Percentiles rank a stretch among this genome's conserved stretches.
phyloP scores from a whole-genome alignment of 1,140 invertebrate genomes.

The Zaprionus tsacasi region DNA sequence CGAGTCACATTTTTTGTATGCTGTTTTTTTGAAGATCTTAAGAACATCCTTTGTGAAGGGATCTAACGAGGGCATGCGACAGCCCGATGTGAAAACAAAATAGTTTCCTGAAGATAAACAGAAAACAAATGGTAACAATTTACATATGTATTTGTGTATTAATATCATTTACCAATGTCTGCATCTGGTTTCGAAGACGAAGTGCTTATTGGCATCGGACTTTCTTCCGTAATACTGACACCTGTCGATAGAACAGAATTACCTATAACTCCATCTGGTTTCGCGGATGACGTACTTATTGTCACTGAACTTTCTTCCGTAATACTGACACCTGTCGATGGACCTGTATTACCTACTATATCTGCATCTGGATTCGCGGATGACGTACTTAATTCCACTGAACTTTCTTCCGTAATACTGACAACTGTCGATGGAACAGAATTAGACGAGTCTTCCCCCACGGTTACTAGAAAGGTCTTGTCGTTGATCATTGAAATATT shows the following conservation, averaged over 20 bases:
- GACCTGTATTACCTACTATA: neutral
- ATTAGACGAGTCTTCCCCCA: neutral
- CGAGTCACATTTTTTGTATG: slow-evolving; percentile 86
- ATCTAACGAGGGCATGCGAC: slow-evolving; percentile 88
- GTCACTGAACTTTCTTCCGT: no score
- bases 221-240: no score
- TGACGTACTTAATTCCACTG: neutral
- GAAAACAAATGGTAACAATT: neutral
- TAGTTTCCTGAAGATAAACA: slow-evolving; percentile 33
- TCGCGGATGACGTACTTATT: neutral
- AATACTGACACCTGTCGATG: no score
- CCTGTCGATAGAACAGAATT: neutral
- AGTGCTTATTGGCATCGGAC: neutral
- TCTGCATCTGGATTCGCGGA: neutral
- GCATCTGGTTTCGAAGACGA: neutral
- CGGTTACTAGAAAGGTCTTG: neutral
- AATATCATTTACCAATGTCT: neutral
- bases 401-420: no score
- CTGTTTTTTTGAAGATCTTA: slow-evolving; percentile 86
- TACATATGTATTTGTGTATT: neutral
- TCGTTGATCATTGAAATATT: neutral
- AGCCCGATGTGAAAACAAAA: slow-evolving; percentile 79
- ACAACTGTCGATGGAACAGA: no score
- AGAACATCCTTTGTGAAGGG: slow-evolving; percentile 87
- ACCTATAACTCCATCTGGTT: neutral